Evolutionary conservation across 2,113 vertebrate species (phyloP).

Genomic region (Saccopteryx leptura): DNA sequence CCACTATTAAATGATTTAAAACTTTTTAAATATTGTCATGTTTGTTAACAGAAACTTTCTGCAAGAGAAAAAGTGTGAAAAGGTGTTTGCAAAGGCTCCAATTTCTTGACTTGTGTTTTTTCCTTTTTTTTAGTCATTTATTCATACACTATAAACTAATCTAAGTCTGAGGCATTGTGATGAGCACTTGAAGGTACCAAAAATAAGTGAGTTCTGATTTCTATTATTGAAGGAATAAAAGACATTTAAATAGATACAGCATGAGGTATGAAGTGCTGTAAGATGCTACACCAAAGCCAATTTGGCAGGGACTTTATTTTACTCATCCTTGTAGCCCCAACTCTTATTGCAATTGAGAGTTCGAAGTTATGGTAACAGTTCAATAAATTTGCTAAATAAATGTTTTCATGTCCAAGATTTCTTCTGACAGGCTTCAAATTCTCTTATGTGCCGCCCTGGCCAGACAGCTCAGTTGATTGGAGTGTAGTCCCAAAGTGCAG

Average conservation of each 20-base stretch:
- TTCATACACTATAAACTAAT: not conserved
- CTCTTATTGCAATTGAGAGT: not conserved
- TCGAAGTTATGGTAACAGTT: not conserved
- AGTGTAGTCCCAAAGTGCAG: too few relatives aligned
- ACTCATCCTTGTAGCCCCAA: not conserved
- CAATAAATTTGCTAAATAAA: not conserved
- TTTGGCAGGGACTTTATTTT: not conserved
- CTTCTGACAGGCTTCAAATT: conserved; percentile 30
- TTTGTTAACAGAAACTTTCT: not conserved
- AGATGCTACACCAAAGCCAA: not conserved
- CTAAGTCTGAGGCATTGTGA: not conserved
- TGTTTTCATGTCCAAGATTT: not conserved
- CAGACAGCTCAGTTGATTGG: too few relatives aligned
- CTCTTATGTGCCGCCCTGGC: not conserved
- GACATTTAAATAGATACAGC: not conserved
- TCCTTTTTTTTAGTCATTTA: not conserved
- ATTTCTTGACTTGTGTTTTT: not conserved
- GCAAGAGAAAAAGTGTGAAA: not conserved
- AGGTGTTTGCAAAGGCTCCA: not conserved
- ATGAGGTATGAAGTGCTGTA: not conserved
- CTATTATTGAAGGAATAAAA: not conserved
- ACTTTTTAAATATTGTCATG: not conserved
- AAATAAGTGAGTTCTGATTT: not conserved
- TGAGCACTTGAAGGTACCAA: not conserved
- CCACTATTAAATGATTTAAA: not conserved